A percentile compares a stretch with the other conserved stretches of the same genome.
Evolutionary conservation across 2,797 vertebrate species (phyloP).

Genomic region (Mastacembelus armatus): DNA sequence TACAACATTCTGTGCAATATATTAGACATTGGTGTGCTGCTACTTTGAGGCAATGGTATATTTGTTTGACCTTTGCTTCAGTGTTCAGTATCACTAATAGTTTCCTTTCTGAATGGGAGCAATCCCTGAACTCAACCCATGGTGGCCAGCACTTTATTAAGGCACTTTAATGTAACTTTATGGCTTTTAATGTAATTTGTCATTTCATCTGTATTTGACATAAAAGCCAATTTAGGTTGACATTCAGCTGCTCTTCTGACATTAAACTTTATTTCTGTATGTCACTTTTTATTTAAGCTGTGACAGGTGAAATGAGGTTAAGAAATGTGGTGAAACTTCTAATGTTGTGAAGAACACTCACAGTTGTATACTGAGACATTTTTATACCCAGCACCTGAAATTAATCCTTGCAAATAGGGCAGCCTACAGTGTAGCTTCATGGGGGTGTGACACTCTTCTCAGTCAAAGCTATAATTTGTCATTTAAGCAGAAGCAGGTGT

Average conservation of each 20-base stretch:
- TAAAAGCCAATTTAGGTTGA: background rate
- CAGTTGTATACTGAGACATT: slow-evolving; percentile 14
- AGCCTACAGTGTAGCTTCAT: slow-evolving; percentile 22
- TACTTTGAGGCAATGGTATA: no score
- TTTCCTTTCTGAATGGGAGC: no score
- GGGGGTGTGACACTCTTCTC: slow-evolving; percentile 24
- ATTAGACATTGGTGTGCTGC: no score
- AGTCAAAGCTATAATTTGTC: slow-evolving; percentile 16
- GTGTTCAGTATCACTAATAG: no score
- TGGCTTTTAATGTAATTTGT: background rate
- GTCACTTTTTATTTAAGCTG: no score
- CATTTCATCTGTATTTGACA: background rate
- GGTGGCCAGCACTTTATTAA: background rate
- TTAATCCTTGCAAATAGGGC: slow-evolving; percentile 43
- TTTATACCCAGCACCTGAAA: slow-evolving; percentile 43
- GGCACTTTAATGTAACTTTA: no score
- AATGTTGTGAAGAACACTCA: background rate
- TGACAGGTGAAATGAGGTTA: no score
- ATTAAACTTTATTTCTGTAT: background rate
- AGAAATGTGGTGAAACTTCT: background rate
- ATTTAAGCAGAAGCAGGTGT: slow-evolving; percentile 37
- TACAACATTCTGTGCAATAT: no score
- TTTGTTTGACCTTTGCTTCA: no score
- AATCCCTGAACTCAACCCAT: no score
- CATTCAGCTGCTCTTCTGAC: background rate